A percentile compares a stretch with the other conserved stretches of the same genome.
Conservation (phyloP, 2,888 invertebrate species). For the Gisinianus flammeolus region DNA sequence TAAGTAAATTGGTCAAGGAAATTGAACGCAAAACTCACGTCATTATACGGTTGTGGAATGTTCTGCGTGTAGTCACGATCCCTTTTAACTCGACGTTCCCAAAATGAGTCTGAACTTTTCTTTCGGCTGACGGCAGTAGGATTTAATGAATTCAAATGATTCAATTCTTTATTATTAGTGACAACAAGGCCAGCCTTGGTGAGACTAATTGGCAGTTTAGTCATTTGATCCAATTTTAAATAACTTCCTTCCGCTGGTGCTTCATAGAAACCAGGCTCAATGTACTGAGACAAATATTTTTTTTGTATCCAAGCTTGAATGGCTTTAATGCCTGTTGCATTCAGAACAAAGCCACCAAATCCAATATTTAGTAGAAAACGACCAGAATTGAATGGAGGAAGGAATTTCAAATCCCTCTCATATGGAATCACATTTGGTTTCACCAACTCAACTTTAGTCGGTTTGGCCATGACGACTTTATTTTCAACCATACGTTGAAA, state of each 20-base stretch:
- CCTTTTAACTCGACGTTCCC: background rate
- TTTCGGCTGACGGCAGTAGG: background rate
- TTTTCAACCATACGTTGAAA: constrained; percentile 10
- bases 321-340: background rate
- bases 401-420: no score
- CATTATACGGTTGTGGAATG: no score
- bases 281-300: background rate
- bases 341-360: no score
- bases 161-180: no score
- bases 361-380: background rate
- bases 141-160: background rate
- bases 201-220: no score
- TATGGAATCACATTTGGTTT: no score
- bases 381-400: no score
- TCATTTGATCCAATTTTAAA: background rate
- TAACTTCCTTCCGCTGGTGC: background rate
- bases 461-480: background rate
- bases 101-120: background rate
- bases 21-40: no score
- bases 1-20: no score
- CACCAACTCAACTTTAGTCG: background rate
- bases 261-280: background rate
- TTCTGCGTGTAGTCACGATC: background rate
- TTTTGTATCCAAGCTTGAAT: background rate
- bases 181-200: no score